phyloP scores from a whole-genome alignment of 2,113 vertebrate species.

The Sigmodon hispidus region DNA sequence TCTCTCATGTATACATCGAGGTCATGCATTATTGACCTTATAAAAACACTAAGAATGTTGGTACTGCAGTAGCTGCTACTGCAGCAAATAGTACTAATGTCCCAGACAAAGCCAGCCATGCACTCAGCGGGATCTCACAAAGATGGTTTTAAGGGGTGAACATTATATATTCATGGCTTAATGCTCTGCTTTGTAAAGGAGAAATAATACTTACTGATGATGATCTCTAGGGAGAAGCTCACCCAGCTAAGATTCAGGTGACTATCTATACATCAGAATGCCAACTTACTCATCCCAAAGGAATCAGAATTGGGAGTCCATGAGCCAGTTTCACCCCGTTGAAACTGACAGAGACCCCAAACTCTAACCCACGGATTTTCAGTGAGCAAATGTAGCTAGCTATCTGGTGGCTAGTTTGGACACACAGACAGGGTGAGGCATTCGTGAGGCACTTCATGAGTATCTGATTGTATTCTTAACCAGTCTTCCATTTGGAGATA shows the following conservation, averaged over 20 bases:
- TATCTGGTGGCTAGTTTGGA: not conserved
- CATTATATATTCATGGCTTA: not conserved
- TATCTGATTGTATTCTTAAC: slow-evolving; percentile 25
- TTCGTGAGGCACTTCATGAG: not conserved
- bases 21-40: not conserved
- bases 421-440: not conserved
- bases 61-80: not conserved
- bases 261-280: slow-evolving; percentile 51
- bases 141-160: not conserved
- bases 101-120: not conserved
- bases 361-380: slow-evolving; percentile 7
- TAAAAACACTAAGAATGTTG: not conserved
- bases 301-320: slow-evolving; percentile 20
- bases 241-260: not conserved
- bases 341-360: slow-evolving; percentile 43
- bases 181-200: slow-evolving; percentile 6
- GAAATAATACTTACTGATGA: not conserved
- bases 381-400: not conserved
- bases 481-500: not conserved
- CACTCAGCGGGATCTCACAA: not conserved
- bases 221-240: slow-evolving; percentile 14
- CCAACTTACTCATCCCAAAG: slow-evolving; percentile 52
- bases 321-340: slow-evolving; percentile 33
- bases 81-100: not conserved
- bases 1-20: not conserved